Percentiles rank a stretch among this genome's conserved stretches.
Evolutionary conservation across 1,140 invertebrate species (phyloP).

Genomic region (Trichonephila clavipes): DNA sequence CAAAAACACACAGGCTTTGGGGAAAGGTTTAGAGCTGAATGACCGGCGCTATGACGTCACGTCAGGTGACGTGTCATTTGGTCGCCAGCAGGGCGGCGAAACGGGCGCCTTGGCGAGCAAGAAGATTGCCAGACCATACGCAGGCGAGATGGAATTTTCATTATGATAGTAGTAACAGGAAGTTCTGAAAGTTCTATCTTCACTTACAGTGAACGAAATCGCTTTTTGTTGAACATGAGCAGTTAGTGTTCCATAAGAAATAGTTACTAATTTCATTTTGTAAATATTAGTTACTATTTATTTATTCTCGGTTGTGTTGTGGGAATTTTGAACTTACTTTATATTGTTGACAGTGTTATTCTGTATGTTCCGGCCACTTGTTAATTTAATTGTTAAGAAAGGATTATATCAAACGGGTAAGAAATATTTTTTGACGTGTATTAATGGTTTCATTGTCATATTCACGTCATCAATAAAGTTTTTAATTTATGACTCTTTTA

Average conservation of each 20-base stretch:
- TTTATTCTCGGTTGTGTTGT: not conserved
- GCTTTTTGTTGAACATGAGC: not conserved
- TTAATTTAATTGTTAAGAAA: slow-evolving; percentile 59
- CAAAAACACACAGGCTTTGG: not conserved
- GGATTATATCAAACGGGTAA: slow-evolving; percentile 12
- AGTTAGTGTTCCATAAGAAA: not conserved
- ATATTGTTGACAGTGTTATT: slow-evolving; percentile 36
- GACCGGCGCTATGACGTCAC: slow-evolving; percentile 53
- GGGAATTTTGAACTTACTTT: not conserved
- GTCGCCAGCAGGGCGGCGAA: slow-evolving; percentile 74
- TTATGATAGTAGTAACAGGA: slow-evolving; percentile 6
- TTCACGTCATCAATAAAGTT: not conserved
- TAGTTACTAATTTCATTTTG: not conserved
- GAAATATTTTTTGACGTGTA: not conserved
- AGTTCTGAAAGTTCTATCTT: not conserved
- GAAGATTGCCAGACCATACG: slow-evolving; percentile 10
- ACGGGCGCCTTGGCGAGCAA: slow-evolving; percentile 66
- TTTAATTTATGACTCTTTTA: too few relatives aligned
- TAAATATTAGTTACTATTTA: not conserved
- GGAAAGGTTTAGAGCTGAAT: not conserved
- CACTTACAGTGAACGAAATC: not conserved
- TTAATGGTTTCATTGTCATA: not conserved
- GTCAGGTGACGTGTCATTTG: slow-evolving; percentile 74
- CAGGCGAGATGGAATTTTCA: not conserved
- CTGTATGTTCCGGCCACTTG: slow-evolving; percentile 47